Base-by-base conservation (phyloP, 2,797 vertebrate genomes). In the Peromyscus melanophrys region DNA sequence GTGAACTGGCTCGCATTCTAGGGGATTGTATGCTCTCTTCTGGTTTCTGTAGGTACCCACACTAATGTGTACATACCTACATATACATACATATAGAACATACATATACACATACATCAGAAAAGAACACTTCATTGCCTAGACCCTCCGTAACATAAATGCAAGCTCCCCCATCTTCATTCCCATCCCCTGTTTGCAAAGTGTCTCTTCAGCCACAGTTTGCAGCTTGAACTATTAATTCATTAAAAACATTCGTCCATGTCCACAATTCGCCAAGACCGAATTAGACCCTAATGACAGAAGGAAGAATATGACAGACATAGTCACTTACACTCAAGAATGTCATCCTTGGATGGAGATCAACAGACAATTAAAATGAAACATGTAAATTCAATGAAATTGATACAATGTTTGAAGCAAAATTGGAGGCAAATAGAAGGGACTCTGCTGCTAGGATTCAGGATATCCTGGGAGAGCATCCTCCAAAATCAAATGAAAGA, bases 381-480 rank as follows among this genome's bases (percentile, higher is more conserved):
- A 10, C 61, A 76, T 86, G 93, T 75, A 90, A 94, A 94, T 82
- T 27, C 61, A 90, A 19, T 82, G 49, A 90, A 91, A 89, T 65
- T 29, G 67, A 57, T 87, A 67, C 3, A 61, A 12, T 57, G 55
- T 29, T 88, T 85, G 31, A 75, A 86, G 49, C 71, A 37, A 12
- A 76, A 59, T 87, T 17, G 19, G 31, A 13, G 78, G 37, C 76
- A 81, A 87, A 49, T 1, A 49, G 40, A 86, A 89, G n/a, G 7
- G 8, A 4, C 8, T 37, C 40, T 6, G 27, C 17, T n/a, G 23
- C 23, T 19, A 40, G 25, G 16, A 84, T 17, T 37, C 19, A 40
- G 31, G 57, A 37, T 71, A 80, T 34, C 31, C 43, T 23, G 14
- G 31, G 8, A 69, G 6, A 17, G n/a, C 31, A 31, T 5, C 31